Evolutionary conservation across 64 coral and sea anemone genomes (phyloP).

Genomic region (Dendronephthya gigantea): DNA sequence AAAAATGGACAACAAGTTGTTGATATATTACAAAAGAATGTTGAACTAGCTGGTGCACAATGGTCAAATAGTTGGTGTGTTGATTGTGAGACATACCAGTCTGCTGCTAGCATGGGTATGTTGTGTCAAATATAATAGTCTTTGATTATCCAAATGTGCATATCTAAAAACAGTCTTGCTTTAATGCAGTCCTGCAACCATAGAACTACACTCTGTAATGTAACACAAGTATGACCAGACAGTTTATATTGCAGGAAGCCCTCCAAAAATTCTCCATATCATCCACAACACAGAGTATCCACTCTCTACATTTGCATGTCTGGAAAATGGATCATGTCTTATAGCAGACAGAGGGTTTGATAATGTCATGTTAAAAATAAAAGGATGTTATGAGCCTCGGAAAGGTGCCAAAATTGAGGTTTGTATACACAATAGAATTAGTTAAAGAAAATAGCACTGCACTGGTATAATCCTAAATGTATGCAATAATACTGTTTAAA

Average conservation of each 20-base stretch:
- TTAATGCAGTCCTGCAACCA: too few relatives aligned
- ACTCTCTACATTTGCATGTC: conserved; percentile 61
- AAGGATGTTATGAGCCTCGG: conserved; percentile 75
- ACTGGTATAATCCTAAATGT: too few relatives aligned
- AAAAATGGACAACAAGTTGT: conserved; percentile 48
- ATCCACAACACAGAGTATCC: conserved; percentile 89
- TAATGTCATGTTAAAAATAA: conserved; percentile 65
- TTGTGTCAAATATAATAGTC: neutral
- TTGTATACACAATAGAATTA: neutral
- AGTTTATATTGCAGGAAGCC: neutral
- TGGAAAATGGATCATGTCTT: conserved; percentile 91
- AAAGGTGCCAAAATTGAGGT: conserved; percentile 96
- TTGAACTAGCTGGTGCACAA: conserved; percentile 65
- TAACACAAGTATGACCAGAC: too few relatives aligned
- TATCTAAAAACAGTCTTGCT: too few relatives aligned
- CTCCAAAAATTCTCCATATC: conserved; percentile 61
- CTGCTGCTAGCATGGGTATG: conserved; percentile 45
- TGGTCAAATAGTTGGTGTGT: conserved; percentile 78
- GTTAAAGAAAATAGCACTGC: too few relatives aligned
- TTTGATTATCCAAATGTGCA: neutral
- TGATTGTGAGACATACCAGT: conserved; percentile 83
- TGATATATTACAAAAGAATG: conserved; percentile 65
- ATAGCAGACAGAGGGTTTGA: conserved; percentile 83
- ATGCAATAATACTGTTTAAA: too few relatives aligned
- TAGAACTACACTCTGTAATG: too few relatives aligned